Conservation (phyloP, 2,797 vertebrate genomes). For the Premnoplex brunnescens region DNA sequence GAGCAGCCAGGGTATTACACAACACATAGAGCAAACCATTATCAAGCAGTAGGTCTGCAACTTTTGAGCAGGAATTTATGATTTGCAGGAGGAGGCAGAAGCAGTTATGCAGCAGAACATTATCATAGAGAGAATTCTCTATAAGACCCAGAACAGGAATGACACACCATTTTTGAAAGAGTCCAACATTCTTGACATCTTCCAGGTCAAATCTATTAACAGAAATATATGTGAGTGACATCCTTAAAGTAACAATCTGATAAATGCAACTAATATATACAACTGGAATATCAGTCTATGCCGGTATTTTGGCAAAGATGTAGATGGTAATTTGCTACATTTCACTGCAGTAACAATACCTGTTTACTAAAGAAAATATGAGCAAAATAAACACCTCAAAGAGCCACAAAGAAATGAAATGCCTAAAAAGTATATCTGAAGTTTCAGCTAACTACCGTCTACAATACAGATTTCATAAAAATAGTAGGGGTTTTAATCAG, state of each 20-base stretch:
- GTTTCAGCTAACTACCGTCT: background rate
- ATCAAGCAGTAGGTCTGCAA: slow-evolving; percentile 95
- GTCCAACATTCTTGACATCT: slow-evolving; percentile 88
- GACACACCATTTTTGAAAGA: slow-evolving; percentile 92
- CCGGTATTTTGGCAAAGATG: background rate
- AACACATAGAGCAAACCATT: slow-evolving; percentile 95
- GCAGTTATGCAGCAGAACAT: slow-evolving; percentile 88
- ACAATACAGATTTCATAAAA: background rate
- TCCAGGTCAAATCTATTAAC: slow-evolving; percentile 88
- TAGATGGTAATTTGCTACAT: background rate
- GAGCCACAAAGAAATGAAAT: background rate
- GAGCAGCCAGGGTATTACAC: slow-evolving; percentile 92
- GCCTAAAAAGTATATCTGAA: background rate
- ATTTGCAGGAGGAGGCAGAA: slow-evolving; percentile 93
- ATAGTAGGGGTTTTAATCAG: rapidly evolving
- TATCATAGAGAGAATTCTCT: slow-evolving; percentile 94
- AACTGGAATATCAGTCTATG: background rate
- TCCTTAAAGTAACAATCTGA: background rate
- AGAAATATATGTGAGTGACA: background rate
- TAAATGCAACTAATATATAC: background rate
- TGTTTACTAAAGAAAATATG: background rate
- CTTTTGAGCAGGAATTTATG: slow-evolving; percentile 92
- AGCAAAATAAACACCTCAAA: background rate
- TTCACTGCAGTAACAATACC: background rate
- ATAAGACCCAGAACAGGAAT: slow-evolving; percentile 93